A percentile compares a stretch with the other conserved stretches of the same genome.
These are phyloP conservation scores for Drosophila formosana DNA, from an alignment of 2,888 invertebrate species.

Conservation along the genomic window DNA sequence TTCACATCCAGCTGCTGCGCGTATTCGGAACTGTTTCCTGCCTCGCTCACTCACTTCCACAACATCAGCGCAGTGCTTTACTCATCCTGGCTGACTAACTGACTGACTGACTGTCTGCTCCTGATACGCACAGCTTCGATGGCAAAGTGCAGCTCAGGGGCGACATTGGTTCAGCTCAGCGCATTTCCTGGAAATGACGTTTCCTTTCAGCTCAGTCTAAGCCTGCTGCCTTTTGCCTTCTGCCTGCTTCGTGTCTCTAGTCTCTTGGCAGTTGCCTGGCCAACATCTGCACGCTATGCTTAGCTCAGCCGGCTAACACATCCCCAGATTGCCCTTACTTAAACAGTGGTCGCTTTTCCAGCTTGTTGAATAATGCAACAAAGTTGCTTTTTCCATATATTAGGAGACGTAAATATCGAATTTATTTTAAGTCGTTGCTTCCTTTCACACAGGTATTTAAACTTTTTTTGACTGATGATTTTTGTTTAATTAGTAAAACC, in stretches of 20 bases:
- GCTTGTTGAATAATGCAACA: not conserved
- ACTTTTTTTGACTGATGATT: not conserved
- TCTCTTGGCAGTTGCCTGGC: conserved; percentile 8
- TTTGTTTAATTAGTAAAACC: too few relatives aligned
- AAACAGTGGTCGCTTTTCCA: not conserved
- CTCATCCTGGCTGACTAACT: conserved; percentile 17
- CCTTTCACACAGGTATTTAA: not conserved
- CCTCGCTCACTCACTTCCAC: conserved; percentile 15
- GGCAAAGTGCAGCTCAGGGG: conserved; percentile 13
- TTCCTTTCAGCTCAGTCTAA: conserved; percentile 56
- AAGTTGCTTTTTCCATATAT: not conserved
- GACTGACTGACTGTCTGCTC: conserved; percentile 22
- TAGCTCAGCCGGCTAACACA: conserved; percentile 6
- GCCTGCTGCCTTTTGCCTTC: not conserved
- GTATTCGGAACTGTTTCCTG: conserved; percentile 54
- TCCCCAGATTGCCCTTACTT: conserved; percentile 6
- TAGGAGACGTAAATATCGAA: not conserved
- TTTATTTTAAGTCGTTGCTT: not conserved
- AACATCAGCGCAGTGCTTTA: not conserved
- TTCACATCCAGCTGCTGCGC: conserved; percentile 45
- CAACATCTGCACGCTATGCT: conserved; percentile 8
- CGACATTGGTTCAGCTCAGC: conserved; percentile 26
- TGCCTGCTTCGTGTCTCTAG: not conserved
- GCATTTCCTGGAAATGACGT: conserved; percentile 72
- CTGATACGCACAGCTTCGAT: conserved; percentile 34